Conservation (phyloP, 2,888 invertebrate genomes). For the Entomobrya proxima region DNA sequence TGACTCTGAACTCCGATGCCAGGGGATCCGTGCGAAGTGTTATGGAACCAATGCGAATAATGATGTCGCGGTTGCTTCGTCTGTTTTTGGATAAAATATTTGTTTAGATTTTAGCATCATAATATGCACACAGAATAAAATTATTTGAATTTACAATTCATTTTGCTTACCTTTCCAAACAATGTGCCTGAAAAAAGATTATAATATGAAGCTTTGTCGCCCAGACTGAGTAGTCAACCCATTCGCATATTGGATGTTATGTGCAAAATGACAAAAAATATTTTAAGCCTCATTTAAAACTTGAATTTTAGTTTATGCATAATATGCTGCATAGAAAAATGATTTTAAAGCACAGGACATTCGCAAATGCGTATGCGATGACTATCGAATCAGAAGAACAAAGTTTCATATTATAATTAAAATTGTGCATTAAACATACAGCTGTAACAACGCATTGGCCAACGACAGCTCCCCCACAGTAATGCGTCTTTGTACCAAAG, state of each 20-base stretch:
- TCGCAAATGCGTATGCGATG: no score
- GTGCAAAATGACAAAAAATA: background rate
- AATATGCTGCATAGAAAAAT: no score
- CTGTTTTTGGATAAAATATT: constrained; percentile 36
- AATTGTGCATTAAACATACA: no score
- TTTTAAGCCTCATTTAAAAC: no score
- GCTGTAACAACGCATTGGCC: constrained; percentile 72
- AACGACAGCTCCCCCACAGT: constrained; percentile 72
- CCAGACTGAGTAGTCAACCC: no score
- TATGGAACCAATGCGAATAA: constrained; percentile 73
- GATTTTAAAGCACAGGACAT: no score
- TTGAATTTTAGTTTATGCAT: no score
- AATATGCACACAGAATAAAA: background rate
- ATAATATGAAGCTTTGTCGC: background rate
- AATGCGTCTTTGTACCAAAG: constrained; percentile 73
- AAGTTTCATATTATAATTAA: no score
- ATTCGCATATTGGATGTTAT: no score
- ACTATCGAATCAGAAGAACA: background rate
- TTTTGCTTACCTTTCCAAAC: constrained; percentile 70
- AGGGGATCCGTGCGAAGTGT: constrained; percentile 63
- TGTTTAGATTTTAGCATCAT: background rate
- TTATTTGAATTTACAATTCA: no score
- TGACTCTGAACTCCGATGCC: constrained; percentile 64
- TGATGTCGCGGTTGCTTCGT: constrained; percentile 66
- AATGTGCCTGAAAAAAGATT: constrained; percentile 70